Percentiles rank a stretch among this genome's conserved stretches.
These are phyloP conservation scores for Mythimna loreyi DNA, from an alignment of 2,888 invertebrate species.

Conservation along the genomic window DNA sequence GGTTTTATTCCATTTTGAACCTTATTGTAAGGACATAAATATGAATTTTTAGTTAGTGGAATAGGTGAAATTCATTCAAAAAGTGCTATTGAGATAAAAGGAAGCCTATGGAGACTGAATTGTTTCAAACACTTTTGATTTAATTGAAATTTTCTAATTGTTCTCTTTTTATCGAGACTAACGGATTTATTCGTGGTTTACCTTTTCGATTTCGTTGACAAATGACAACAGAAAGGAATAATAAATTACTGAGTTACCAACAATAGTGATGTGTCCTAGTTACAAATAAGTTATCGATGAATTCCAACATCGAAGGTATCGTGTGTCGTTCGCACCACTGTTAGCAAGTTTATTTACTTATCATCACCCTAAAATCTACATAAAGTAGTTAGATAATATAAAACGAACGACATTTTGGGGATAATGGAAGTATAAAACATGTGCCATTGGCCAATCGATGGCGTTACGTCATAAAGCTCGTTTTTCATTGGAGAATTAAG, in stretches of 20 bases:
- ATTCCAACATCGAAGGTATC: constrained; percentile 26
- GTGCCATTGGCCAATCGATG: neutral
- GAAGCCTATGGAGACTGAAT: too few species aligned
- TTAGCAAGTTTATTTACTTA: constrained; percentile 2
- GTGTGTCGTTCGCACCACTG: constrained; percentile 22
- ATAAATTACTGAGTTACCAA: constrained; percentile 1
- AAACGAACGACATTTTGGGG: neutral
- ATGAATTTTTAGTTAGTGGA: too few species aligned
- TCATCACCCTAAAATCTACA: neutral
- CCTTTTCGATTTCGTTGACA: neutral
- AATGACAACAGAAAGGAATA: constrained; percentile 6
- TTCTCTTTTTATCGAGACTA: constrained; percentile 11
- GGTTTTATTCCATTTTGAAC: too few species aligned
- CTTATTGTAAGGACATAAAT: too few species aligned
- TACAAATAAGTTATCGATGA: constrained; percentile 37
- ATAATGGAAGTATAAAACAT: neutral
- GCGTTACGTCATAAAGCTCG: constrained; percentile 1
- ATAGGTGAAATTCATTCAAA: too few species aligned
- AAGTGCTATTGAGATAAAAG: too few species aligned
- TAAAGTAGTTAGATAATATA: constrained; percentile 11
- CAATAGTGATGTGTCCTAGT: constrained; percentile 48
- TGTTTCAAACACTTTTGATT: too few species aligned
- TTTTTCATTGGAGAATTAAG: neutral
- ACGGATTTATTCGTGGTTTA: too few species aligned
- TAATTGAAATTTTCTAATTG: neutral